Base-by-base conservation (phyloP, 2,888 invertebrate species). In the Athalia cordata region DNA sequence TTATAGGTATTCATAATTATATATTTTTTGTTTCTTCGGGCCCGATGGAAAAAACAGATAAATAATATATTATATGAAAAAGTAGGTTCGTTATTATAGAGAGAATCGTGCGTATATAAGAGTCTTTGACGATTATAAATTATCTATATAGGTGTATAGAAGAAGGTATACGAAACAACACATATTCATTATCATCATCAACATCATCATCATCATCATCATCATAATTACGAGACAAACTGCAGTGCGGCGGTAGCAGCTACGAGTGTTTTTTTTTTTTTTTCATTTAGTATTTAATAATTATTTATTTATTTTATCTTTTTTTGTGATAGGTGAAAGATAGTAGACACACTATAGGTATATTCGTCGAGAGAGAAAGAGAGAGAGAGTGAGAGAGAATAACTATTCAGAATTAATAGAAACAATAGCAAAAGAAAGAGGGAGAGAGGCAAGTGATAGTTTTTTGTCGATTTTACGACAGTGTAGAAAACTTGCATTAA, bases 351-450 rank as follows among this genome's bases (percentile, higher is more conserved):
- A 50, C 8, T 13, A 59, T 5, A n/a, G 11, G 11, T 3, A 55
- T 29, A 59, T 59, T 72, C 52, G 57, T 79, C 64, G 72, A 76
- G 55, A 78, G 68, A 57, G 74, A 77, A 67, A 78, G 72, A 81
- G 64, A 79, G 55, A 78, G 68, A 57, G 74, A 77, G 72, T 77
- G 72, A 81, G 64, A 79, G 77, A 79, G 52, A 77, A 9, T 29
- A 29, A 29, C 29, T 29, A 29, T 29, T 29, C 1, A 29, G 29
- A 29, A 29, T 29, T 29, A 29, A 29, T 29, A 29, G 29, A 29
- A 29, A 29, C 29, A 29, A 50, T 66, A 79, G 62, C 78, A 55
- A 80, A 52, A 78, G 74, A 70, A 70, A 80, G 62, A 76, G 68
- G 78, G 61, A 78, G 80, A 76, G 59, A 77, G 29, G 29, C 29